Evolutionary conservation across 2,797 vertebrate species (phyloP).

Genomic region (Menidia menidia): DNA sequence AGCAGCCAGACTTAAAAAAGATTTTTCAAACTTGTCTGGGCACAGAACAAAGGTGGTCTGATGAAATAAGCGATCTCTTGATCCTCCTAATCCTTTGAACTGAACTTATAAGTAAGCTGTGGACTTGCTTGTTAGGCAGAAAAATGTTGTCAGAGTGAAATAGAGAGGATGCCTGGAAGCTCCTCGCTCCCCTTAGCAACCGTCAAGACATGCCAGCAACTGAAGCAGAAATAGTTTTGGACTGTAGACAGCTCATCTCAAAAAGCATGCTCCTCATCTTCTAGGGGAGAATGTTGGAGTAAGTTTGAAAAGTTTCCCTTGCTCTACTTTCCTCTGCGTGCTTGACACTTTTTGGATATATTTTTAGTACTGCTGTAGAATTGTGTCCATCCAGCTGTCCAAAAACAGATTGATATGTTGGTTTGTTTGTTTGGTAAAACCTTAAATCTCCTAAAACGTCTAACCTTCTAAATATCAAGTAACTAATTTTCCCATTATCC

Average conservation of each 20-base stretch:
- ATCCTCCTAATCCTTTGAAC: constrained; percentile 39
- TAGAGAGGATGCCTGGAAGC: constrained; percentile 60
- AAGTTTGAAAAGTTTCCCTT: constrained; percentile 60
- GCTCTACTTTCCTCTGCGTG: constrained; percentile 51
- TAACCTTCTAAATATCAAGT: background rate
- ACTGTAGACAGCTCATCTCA: constrained; percentile 66
- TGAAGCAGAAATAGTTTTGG: constrained; percentile 75
- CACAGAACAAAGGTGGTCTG: constrained; percentile 27
- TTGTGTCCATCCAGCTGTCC: constrained; percentile 37
- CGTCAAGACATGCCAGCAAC: constrained; percentile 53
- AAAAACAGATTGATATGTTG: constrained; percentile 17
- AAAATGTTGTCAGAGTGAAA: constrained; percentile 61
- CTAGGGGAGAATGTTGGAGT: constrained; percentile 46
- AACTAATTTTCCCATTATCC: background rate
- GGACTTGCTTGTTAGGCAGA: constrained; percentile 52
- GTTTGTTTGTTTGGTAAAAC: background rate
- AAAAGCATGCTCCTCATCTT: constrained; percentile 50
- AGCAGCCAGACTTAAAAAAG: constrained; percentile 28
- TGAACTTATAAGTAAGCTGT: constrained; percentile 49
- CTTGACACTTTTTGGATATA: constrained; percentile 49
- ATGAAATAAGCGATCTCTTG: constrained; percentile 42
- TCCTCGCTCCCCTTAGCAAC: constrained; percentile 51
- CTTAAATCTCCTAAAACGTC: background rate
- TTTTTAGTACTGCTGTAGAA: constrained; percentile 31
- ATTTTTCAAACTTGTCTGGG: constrained; percentile 10